These are phyloP conservation scores for Odontomyia ornata DNA, from an alignment of 2,888 invertebrate species.

Conservation along the genomic window DNA sequence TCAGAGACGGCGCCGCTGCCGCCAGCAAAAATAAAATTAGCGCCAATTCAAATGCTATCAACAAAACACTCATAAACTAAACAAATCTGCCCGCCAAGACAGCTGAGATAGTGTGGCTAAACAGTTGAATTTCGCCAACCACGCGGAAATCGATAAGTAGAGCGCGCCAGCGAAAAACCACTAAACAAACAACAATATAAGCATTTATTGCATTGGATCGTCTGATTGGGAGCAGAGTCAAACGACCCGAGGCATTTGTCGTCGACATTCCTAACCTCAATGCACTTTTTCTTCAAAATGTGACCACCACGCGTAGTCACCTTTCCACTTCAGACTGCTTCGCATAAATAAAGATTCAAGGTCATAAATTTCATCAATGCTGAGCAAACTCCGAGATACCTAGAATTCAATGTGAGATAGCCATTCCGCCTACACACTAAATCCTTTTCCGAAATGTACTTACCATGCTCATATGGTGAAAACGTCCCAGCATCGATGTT, in stretches of 20 bases:
- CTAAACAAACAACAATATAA: not conserved
- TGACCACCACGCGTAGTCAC: conserved; percentile 27
- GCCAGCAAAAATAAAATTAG: too few relatives aligned
- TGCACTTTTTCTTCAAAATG: conserved; percentile 47
- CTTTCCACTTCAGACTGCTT: not conserved
- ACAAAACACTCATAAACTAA: too few relatives aligned
- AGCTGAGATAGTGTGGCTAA: not conserved
- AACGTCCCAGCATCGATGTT: conserved; percentile 99
- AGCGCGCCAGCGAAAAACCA: conserved; percentile 44
- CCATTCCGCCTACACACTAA: not conserved
- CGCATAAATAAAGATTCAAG: conserved; percentile 24
- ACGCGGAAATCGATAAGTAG: conserved; percentile 51
- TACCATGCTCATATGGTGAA: conserved; percentile 98
- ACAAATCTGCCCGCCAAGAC: too few relatives aligned
- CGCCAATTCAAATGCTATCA: too few relatives aligned
- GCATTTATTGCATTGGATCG: conserved; percentile 21
- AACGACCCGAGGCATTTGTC: not conserved
- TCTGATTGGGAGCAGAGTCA: not conserved
- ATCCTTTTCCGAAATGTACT: conserved; percentile 55
- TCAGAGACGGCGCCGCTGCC: too few relatives aligned
- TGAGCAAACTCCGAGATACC: not conserved
- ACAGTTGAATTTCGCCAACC: conserved; percentile 44
- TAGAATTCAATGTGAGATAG: not conserved
- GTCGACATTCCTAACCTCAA: conserved; percentile 40
- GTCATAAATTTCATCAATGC: conserved; percentile 15